Percentiles rank a stretch among this genome's conserved stretches.
phyloP scores from a whole-genome alignment of 2,888 invertebrate species.

The Hyppa rectilinea region DNA sequence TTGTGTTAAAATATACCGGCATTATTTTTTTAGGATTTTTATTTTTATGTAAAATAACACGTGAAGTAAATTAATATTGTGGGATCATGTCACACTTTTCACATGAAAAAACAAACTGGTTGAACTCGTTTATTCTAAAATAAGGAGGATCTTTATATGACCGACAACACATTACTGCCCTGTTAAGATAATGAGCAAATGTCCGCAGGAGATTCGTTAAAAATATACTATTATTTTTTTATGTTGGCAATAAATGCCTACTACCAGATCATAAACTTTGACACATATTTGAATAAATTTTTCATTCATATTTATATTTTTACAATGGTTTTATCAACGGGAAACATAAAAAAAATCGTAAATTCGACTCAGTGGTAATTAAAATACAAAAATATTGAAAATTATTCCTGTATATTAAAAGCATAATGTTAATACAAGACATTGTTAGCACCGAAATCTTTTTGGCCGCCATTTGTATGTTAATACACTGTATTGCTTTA shows the following conservation, averaged over 20 bases:
- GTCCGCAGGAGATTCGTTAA: slow-evolving; percentile 39
- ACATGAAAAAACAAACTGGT: slow-evolving; percentile 38
- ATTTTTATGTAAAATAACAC: slow-evolving; percentile 11
- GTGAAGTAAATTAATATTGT: slow-evolving; percentile 19
- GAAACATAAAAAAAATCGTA: slow-evolving; percentile 44
- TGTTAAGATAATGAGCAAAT: slow-evolving; percentile 47
- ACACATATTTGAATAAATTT: slow-evolving; percentile 60
- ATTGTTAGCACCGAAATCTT: slow-evolving; percentile 10
- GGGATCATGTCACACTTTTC: slow-evolving; percentile 28
- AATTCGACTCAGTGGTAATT: slow-evolving; percentile 40
- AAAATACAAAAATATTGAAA: slow-evolving; percentile 45
- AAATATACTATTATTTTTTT: slow-evolving; percentile 49
- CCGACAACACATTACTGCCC: slow-evolving; percentile 27
- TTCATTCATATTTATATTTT: slow-evolving; percentile 60
- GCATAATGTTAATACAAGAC: slow-evolving; percentile 16
- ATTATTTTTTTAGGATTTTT: slow-evolving; percentile 1
- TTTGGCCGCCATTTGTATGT: slow-evolving; percentile 47
- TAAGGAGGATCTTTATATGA: slow-evolving; percentile 25
- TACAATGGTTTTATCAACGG: slow-evolving; percentile 51
- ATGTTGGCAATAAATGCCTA: slow-evolving; percentile 52
- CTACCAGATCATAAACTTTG: slow-evolving; percentile 54
- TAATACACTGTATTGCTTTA: slow-evolving; percentile 53
- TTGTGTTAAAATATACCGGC: slow-evolving; percentile 6
- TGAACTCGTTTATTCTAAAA: slow-evolving; percentile 47
- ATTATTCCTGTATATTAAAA: slow-evolving; percentile 23